Conservation (phyloP, 2,113 vertebrate species). For the pig (Sus scrofa) region DNA sequence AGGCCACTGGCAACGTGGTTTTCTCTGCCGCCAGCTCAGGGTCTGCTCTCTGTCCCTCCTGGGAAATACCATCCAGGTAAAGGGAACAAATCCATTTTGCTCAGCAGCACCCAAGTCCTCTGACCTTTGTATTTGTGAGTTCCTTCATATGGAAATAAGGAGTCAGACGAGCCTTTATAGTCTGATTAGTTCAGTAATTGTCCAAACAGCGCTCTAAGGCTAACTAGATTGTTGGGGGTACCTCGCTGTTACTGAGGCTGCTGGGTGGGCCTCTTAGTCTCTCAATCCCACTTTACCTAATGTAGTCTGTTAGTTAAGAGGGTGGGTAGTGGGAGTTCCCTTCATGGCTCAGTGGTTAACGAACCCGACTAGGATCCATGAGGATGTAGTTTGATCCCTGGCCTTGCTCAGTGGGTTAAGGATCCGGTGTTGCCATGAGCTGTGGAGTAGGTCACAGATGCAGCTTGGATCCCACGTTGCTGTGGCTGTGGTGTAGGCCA, state of each 20-base stretch:
- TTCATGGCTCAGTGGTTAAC: no score
- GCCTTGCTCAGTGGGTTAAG: no score
- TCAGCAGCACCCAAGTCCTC: not conserved
- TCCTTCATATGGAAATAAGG: not conserved
- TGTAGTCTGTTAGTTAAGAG: accelerated
- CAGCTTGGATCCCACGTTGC: no score
- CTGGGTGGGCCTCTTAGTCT: not conserved
- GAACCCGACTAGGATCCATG: no score
- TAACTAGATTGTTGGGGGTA: not conserved
- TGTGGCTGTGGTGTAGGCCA: no score
- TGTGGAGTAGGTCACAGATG: no score
- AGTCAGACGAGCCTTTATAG: not conserved
- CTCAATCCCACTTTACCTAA: not conserved
- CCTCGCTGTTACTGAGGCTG: not conserved
- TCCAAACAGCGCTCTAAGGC: not conserved
- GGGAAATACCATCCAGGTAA: not conserved
- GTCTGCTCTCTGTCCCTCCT: not conserved
- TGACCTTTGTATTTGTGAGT: not conserved
- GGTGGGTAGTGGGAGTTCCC: no score
- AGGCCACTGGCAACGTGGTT: not conserved
- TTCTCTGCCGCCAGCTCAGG: not conserved
- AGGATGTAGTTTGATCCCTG: no score
- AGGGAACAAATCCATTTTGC: not conserved
- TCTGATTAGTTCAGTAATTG: not conserved
- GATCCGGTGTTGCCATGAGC: no score